A percentile compares a stretch with the other conserved stretches of the same genome.
These are phyloP conservation scores for Sebastes minor DNA, from an alignment of 2,797 vertebrate species.

Conservation along the genomic window DNA sequence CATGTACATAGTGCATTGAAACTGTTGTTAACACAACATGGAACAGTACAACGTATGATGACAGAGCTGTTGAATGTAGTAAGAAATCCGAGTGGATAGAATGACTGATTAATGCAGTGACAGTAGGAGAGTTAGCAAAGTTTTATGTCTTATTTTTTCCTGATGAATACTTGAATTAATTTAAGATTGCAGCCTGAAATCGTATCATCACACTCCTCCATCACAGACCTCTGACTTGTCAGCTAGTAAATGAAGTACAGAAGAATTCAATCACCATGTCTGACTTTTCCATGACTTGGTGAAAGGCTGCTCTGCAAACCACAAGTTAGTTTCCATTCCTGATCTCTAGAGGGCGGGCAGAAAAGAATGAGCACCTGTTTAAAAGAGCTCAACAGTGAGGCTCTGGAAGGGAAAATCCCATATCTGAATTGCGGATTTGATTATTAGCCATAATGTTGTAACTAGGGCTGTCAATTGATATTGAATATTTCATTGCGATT, in stretches of 20 bases:
- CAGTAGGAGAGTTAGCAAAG: not conserved
- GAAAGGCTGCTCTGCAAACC: slow-evolving; percentile 21
- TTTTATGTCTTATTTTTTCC: not conserved
- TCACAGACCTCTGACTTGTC: not conserved
- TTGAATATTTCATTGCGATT: too few relatives aligned
- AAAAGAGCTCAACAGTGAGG: too few relatives aligned
- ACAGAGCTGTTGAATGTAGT: not conserved
- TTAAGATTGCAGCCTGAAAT: not conserved
- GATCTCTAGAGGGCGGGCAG: not conserved
- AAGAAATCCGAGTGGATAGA: not conserved
- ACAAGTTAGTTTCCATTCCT: not conserved
- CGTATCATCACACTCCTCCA: not conserved
- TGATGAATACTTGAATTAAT: slow-evolving; percentile 13
- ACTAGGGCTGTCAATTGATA: too few relatives aligned
- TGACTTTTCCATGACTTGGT: not conserved
- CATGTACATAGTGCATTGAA: not conserved
- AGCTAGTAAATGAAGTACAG: not conserved
- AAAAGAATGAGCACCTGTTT: too few relatives aligned
- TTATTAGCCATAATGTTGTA: too few relatives aligned
- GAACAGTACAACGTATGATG: not conserved
- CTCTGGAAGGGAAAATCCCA: too few relatives aligned
- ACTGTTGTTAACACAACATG: not conserved
- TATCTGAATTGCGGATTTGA: too few relatives aligned
- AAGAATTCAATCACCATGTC: not conserved
- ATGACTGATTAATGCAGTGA: not conserved